Base-by-base conservation (phyloP, 30 jellyfish, hydroid and myxozoan genomes). In the Hydractinia echinata region DNA sequence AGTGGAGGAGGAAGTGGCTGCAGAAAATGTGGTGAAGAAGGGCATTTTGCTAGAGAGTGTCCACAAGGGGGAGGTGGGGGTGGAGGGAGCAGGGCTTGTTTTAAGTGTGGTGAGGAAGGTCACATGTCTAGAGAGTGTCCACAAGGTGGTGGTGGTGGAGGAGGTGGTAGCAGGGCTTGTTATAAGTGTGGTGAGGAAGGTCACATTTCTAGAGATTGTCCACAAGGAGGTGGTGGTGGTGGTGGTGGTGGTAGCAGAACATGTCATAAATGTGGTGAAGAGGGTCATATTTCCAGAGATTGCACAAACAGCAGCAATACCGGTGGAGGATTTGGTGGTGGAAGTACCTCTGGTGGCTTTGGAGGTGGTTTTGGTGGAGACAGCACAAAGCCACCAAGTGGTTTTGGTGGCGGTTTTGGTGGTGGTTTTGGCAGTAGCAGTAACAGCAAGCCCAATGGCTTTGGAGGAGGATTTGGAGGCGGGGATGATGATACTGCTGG, bases 291-390 rank as follows among this genome's bases (percentile, higher is more conserved):
- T 62, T 86, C 90, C 18, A 74, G 90, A 8, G 89, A 78, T 5
- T 86, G 97, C 30, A 77, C 89, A 1, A 83, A 87, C 11, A 78
- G 84, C 76, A 61, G 85, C 70, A 64, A 89, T 81, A 77, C 91
- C 71, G 88, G 87, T 15, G 87, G 91, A 18, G 55, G 87, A 44
- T 50, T 44, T 4, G 83, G 88, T 76, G 77, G 76, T 49, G 54
- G 18, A 6, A 49, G 82, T 49, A 44, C 72, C 70, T 88, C 89
- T 8, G 85, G 85, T 55, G 93, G 95, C 20, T 72, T 55, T 60
- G 96, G 96, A 20, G 88, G 82, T 8, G 94, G 89, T 13, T 76
- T 53, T 30, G 89, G 94, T 61, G 84, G 79, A 19, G 81, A 53
- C 49, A 87, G 94, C 5, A 85, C 90, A 9, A 88, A 87, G 4